Conservation (phyloP, 92 coral and sea anemone genomes). For the Chrysogorgia sp. region DNA sequence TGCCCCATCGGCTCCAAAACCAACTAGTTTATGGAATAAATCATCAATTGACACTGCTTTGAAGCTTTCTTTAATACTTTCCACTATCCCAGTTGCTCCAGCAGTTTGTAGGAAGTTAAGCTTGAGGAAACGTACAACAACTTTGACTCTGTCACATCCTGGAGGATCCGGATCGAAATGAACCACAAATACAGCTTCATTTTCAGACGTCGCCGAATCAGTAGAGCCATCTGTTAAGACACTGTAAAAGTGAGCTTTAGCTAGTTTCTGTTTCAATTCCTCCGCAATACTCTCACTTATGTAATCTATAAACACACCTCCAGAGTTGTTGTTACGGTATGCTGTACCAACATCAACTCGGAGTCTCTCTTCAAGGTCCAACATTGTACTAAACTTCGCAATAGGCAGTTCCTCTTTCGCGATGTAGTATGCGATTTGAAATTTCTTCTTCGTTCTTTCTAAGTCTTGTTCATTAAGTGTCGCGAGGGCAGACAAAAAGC, state of each 20-base stretch:
- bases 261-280: slow-evolving; percentile 8
- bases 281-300: slow-evolving; percentile 14
- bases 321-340: slow-evolving; percentile 40
- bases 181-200: slow-evolving; percentile 21
- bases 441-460: slow-evolving; percentile 29
- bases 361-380: slow-evolving; percentile 42
- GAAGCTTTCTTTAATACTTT: slow-evolving; percentile 26
- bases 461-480: slow-evolving; percentile 35
- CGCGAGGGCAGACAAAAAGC: slow-evolving; percentile 14
- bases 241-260: slow-evolving; percentile 14
- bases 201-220: slow-evolving; percentile 15
- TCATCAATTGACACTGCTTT: slow-evolving; percentile 13
- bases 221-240: slow-evolving; percentile 21
- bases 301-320: slow-evolving; percentile 23
- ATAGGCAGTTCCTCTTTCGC: slow-evolving; percentile 27
- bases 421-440: slow-evolving; percentile 16
- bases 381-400: background rate
- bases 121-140: slow-evolving; percentile 4
- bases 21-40: too few species aligned
- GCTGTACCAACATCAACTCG: slow-evolving; percentile 68
- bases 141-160: slow-evolving; percentile 26
- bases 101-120: slow-evolving; percentile 21
- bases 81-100: slow-evolving; percentile 25
- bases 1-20: too few species aligned
- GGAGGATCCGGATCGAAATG: slow-evolving; percentile 19